These are phyloP conservation scores for Acrossocheilus fasciatus DNA, from an alignment of 2,797 vertebrate species.

Conservation along the genomic window DNA sequence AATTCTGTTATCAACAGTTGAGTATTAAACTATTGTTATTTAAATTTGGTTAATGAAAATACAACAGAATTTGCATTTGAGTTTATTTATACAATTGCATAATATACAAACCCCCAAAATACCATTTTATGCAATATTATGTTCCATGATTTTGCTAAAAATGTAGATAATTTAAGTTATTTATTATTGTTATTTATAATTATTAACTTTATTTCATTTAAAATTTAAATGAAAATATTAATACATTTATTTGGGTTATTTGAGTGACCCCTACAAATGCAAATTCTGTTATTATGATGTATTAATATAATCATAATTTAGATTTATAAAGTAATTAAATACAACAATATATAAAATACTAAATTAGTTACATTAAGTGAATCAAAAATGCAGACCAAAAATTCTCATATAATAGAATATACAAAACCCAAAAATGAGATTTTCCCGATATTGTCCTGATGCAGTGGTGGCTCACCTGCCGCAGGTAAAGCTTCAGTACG, in stretches of 20 bases:
- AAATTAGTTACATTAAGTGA: background rate
- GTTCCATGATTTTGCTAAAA: background rate
- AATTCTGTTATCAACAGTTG: background rate
- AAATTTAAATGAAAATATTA: no score
- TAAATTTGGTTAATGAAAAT: background rate
- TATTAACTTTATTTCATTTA: no score
- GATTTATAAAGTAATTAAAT: background rate
- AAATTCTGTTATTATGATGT: background rate
- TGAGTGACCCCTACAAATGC: background rate
- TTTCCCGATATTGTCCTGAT: background rate
- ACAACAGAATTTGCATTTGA: no score
- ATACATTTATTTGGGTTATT: background rate
- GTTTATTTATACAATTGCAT: background rate
- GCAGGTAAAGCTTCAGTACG: conserved; percentile 95
- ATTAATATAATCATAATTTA: background rate
- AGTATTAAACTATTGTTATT: no score
- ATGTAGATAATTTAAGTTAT: background rate
- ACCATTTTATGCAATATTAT: background rate
- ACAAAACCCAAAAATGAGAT: background rate
- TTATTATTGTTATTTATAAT: no score
- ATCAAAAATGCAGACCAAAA: background rate
- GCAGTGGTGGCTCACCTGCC: conserved; percentile 81
- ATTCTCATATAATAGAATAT: background rate
- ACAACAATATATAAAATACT: background rate
- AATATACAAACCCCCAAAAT: background rate